phyloP scores from a whole-genome alignment of 2,113 vertebrate species.

The Anoura caudifer region DNA sequence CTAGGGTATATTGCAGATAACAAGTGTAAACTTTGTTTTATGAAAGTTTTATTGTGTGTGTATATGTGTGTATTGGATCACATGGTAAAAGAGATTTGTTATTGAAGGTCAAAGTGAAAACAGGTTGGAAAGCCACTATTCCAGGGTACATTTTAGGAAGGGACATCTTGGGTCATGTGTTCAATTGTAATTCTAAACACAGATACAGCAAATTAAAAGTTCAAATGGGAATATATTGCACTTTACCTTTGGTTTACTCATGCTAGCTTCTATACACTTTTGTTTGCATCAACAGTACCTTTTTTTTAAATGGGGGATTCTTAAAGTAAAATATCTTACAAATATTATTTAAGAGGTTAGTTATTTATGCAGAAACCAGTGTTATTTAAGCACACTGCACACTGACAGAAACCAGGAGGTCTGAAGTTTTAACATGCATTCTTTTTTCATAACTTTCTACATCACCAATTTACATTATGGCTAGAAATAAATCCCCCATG shows the following conservation, averaged over 20 bases:
- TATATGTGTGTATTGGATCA: background rate
- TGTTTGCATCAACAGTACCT: background rate
- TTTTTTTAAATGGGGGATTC: background rate
- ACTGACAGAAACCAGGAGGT: constrained; percentile 73
- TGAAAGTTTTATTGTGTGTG: background rate
- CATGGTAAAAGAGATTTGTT: constrained; percentile 36
- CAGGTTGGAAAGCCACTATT: background rate
- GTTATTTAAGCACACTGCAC: constrained; percentile 59
- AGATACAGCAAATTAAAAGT: constrained; percentile 17
- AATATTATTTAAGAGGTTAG: constrained; percentile 42
- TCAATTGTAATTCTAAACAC: constrained; percentile 38
- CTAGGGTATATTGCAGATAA: background rate
- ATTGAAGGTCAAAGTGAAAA: background rate
- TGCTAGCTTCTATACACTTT: constrained; percentile 39
- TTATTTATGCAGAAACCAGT: constrained; percentile 61
- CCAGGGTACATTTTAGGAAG: background rate
- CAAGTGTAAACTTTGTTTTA: background rate
- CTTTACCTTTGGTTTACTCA: constrained; percentile 7
- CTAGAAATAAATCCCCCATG: constrained; percentile 73
- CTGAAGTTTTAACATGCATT: constrained; percentile 44
- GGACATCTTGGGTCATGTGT: background rate
- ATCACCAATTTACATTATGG: constrained; percentile 75
- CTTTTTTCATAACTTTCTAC: constrained; percentile 74
- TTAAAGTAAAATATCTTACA: constrained; percentile 50
- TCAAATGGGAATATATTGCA: background rate